Evolutionary conservation across 2,797 vertebrate species (phyloP), one percentile per base, ranked within the genome.

Genomic region (Rhadinocentrus ornatus): DNA sequence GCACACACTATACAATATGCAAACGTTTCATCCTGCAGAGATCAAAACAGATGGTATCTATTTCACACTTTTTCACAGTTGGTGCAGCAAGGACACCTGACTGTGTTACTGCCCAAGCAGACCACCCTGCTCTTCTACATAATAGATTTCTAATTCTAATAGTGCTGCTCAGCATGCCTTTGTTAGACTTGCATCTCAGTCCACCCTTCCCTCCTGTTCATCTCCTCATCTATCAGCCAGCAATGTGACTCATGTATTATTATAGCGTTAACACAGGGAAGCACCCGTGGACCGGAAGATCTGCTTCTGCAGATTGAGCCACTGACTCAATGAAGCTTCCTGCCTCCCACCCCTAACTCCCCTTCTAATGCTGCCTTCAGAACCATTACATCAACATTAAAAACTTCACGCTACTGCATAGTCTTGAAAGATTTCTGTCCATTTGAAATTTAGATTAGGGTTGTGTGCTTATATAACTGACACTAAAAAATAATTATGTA

Each of bases 141-240:
- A 58, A 48, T n/a, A 82, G 93, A 94, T 94, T 64, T 95, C 90
- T 81, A 92, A 94, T 78, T 94, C 92, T 78, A 92, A 92, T 77
- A 93, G 93, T 41, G 94, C 95, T 71, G 93, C 94, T 37, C 94
- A 94, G 75, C 91, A 82, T 75, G 92, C 50, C 59, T 72, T 71
- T 52, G 73, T 34, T 34, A 39, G 20, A 53, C 70, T 68, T 78
- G 41, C 5, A 13, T 67, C 72, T 66, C 62, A 57, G 62, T 66
- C 75, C 75, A n/a, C 77, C 85, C 60, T 72, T 75, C 78, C 83
- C 82, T 83, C 84, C 81, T 79, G 85, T 86, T 74, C 87, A 78
- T 81, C 90, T 81, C 73, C 76, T 75, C 77, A 58, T 89, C 82
- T 84, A 89, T 90, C 86, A 77, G 87, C 73, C 81, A 26, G 59